Conservation (phyloP, 2,888 invertebrate species). For the Maniola hyperantus region DNA sequence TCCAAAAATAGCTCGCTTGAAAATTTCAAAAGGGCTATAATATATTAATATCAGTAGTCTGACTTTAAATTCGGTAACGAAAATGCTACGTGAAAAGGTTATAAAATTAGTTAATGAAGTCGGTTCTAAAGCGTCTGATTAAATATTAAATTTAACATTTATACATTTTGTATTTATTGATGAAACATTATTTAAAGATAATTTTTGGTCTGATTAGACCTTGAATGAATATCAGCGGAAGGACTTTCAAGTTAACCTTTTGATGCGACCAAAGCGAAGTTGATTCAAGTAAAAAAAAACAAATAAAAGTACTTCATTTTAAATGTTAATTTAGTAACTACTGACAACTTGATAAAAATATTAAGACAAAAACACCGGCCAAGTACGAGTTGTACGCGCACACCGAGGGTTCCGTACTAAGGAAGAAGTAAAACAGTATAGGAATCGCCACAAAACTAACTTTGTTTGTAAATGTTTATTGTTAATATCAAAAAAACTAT, state of each 20-base stretch:
- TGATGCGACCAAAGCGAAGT: background rate
- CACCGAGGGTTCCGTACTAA: too few relatives aligned
- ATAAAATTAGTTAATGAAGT: background rate
- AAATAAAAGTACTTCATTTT: background rate
- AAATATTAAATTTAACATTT: background rate
- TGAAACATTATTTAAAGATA: background rate
- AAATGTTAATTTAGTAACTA: slow-evolving; percentile 3
- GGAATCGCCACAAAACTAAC: too few relatives aligned
- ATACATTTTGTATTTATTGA: background rate
- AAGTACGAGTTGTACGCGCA: too few relatives aligned
- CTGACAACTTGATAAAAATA: too few relatives aligned
- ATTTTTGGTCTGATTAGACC: slow-evolving; percentile 4
- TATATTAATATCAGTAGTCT: background rate
- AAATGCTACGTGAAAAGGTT: background rate
- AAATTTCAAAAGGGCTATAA: background rate
- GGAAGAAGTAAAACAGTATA: too few relatives aligned
- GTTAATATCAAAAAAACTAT: too few relatives aligned
- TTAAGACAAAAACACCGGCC: too few relatives aligned
- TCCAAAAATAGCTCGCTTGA: background rate
- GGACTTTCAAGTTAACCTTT: slow-evolving; percentile 8
- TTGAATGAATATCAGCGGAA: background rate
- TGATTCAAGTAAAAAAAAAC: background rate
- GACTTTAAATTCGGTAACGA: background rate
- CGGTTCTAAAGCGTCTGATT: background rate
- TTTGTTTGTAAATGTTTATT: too few relatives aligned